A percentile compares a stretch with the other conserved stretches of the same genome.
Conservation (phyloP, 1,140 invertebrate species). For the Ridgeia piscesae region DNA sequence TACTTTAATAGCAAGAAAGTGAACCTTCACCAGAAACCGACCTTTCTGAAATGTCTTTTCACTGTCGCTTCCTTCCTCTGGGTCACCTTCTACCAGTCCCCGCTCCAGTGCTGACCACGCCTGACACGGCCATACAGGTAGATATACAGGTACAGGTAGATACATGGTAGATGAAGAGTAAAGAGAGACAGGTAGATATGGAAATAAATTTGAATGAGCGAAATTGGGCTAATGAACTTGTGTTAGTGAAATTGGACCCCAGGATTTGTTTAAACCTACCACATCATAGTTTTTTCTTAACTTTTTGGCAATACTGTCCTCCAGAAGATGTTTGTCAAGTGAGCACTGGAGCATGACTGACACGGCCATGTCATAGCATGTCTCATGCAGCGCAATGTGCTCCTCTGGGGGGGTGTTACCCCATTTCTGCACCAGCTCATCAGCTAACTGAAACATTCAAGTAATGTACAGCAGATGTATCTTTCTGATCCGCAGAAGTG, state of each 20-base stretch:
- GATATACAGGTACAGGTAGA: too few relatives aligned
- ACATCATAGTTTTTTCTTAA: background rate
- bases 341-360: constrained; percentile 22
- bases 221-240: background rate
- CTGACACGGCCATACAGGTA: background rate
- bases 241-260: too few relatives aligned
- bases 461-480: too few relatives aligned
- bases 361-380: constrained; percentile 2
- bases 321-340: constrained; percentile 30
- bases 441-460: too few relatives aligned
- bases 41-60: background rate
- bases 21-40: background rate
- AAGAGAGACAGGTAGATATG: too few relatives aligned
- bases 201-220: background rate
- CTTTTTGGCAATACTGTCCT: constrained; percentile 8
- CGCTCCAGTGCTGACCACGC: background rate
- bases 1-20: background rate
- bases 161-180: too few relatives aligned
- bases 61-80: background rate
- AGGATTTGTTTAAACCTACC: background rate
- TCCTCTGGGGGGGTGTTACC: too few relatives aligned
- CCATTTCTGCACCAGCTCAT: too few relatives aligned
- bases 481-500: background rate
- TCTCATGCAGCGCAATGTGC: too few relatives aligned
- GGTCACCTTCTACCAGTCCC: background rate